Evolutionary conservation across 1,140 invertebrate species (phyloP).

Genomic region (Drosophila bocqueti): DNA sequence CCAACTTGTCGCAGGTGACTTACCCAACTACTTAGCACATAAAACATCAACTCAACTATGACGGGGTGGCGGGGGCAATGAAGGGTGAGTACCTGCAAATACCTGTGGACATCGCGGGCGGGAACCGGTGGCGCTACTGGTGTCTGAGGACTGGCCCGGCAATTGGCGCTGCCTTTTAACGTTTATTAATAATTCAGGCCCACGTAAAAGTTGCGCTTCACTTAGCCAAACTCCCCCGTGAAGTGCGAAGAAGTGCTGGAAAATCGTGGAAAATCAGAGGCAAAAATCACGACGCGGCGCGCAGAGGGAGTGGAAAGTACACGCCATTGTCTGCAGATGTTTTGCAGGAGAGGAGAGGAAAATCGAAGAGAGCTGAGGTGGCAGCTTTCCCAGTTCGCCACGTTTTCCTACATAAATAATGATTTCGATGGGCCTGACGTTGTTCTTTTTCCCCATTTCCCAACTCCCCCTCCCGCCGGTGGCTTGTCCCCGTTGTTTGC

Average conservation of each 20-base stretch:
- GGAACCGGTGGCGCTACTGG: neutral
- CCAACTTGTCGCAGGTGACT: slow-evolving; percentile 68
- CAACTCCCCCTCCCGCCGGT: neutral
- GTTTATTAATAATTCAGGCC: slow-evolving; percentile 68
- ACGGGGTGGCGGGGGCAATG: neutral
- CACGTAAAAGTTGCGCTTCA: slow-evolving; percentile 66
- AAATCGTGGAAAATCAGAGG: slow-evolving; percentile 54
- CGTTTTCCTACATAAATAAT: slow-evolving; percentile 69
- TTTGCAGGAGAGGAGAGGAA: slow-evolving; percentile 13
- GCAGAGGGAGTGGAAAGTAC: slow-evolving; percentile 19
- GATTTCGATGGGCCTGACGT: slow-evolving; percentile 54
- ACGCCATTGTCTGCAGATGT: slow-evolving; percentile 61
- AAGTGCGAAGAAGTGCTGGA: slow-evolving; percentile 43
- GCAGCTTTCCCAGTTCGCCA: slow-evolving; percentile 35
- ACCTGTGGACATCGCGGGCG: slow-evolving; percentile 6
- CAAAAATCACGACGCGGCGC: slow-evolving; percentile 49
- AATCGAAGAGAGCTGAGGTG: slow-evolving; percentile 13
- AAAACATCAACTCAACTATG: slow-evolving; percentile 62
- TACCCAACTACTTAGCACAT: slow-evolving; percentile 66
- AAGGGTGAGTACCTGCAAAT: slow-evolving; percentile 9
- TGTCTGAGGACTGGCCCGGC: slow-evolving; percentile 26
- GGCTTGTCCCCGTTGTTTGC: slow-evolving; percentile 29
- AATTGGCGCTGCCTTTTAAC: slow-evolving; percentile 62
- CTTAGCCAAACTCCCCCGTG: slow-evolving; percentile 46
- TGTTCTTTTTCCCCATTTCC: slow-evolving; percentile 23